phyloP scores from a whole-genome alignment of 2,113 vertebrate species.

The Ptychochromis oligacanthus region DNA sequence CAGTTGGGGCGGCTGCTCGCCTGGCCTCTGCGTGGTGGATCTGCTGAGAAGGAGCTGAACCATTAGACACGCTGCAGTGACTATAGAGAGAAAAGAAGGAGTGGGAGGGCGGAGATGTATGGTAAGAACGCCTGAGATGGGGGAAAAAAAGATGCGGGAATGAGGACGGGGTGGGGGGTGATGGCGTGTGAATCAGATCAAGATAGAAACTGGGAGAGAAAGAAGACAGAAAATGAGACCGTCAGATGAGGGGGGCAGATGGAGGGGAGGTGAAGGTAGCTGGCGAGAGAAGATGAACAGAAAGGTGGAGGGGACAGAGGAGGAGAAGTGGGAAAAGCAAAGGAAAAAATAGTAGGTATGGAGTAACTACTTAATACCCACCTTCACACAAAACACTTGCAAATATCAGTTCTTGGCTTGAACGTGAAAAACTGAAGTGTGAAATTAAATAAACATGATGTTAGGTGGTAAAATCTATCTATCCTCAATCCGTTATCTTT shows the following conservation, averaged over 20 bases:
- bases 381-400: background rate
- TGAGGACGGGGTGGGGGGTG: background rate
- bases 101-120: slow-evolving; percentile 20
- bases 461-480: background rate
- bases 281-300: background rate
- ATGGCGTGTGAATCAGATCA: slow-evolving; percentile 25
- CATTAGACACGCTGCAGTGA: slow-evolving; percentile 76
- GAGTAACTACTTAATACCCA: slow-evolving; percentile 7
- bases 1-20: slow-evolving; percentile 41
- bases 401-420: background rate
- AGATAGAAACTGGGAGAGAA: slow-evolving; percentile 7
- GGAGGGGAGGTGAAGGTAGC: background rate
- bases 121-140: slow-evolving; percentile 21
- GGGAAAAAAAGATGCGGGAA: slow-evolving; percentile 3
- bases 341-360: background rate
- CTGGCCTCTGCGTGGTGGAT: slow-evolving; percentile 61
- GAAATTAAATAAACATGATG: background rate
- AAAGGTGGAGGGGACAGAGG: background rate
- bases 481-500: background rate
- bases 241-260: slow-evolving; percentile 19
- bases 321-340: background rate
- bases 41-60: slow-evolving; percentile 64
- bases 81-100: slow-evolving; percentile 42
- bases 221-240: slow-evolving; percentile 22
- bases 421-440: background rate